Percentiles rank a stretch among this genome's conserved stretches.
Conservation (phyloP, 2,888 invertebrate species). For the Epistrophe grossulariae region DNA sequence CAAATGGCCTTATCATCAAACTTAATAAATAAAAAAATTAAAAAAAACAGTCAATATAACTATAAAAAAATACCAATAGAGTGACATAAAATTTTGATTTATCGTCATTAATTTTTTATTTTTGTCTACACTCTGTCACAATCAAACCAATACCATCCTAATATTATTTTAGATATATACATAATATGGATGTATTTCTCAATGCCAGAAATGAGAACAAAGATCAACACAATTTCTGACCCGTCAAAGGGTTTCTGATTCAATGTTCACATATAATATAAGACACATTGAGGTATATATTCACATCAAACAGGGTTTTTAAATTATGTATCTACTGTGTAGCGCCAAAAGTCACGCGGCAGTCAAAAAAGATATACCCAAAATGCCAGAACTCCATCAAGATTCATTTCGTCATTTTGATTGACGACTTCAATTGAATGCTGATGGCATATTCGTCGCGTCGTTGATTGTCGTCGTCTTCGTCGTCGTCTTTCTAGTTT, state of each 20-base stretch:
- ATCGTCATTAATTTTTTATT: slow-evolving; percentile 53
- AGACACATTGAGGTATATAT: background rate
- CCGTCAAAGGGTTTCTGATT: slow-evolving; percentile 68
- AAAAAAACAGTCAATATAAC: background rate
- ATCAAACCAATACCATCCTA: background rate
- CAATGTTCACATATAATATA: slow-evolving; percentile 16
- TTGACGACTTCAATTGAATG: slow-evolving; percentile 72
- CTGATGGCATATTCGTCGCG: slow-evolving; percentile 64
- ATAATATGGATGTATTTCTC: slow-evolving; percentile 9
- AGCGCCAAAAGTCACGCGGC: slow-evolving; percentile 76
- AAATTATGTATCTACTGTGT: slow-evolving; percentile 36
- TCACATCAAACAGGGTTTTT: slow-evolving; percentile 32
- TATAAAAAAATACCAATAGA: slow-evolving; percentile 10
- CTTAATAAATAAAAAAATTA: background rate
- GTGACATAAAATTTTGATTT: slow-evolving; percentile 71
- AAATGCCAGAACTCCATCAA: slow-evolving; percentile 75
- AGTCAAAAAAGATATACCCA: slow-evolving; percentile 70
- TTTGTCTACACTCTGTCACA: slow-evolving; percentile 23
- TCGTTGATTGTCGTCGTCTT: slow-evolving; percentile 10
- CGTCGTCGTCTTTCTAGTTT: slow-evolving; percentile 13
- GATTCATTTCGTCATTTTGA: slow-evolving; percentile 76
- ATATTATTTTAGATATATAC: slow-evolving; percentile 23
- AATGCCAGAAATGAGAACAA: slow-evolving; percentile 68
- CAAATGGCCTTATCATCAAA: slow-evolving; percentile 35
- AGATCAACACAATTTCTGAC: slow-evolving; percentile 66